Conservation (phyloP, 1,140 invertebrate genomes). For the Penaeus chinensis region DNA sequence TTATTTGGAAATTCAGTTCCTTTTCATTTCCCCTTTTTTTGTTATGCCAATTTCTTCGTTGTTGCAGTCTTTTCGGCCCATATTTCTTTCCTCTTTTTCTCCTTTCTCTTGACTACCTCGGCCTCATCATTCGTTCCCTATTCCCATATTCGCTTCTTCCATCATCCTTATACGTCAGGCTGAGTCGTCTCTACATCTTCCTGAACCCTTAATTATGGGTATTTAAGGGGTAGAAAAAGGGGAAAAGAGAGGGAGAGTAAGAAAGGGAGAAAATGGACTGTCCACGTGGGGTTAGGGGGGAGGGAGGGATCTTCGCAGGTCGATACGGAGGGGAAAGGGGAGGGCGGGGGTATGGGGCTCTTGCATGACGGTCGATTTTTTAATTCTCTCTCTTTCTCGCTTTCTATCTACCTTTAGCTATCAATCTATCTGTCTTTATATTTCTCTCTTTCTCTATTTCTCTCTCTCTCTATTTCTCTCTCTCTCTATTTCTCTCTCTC, state of each 20-base stretch:
- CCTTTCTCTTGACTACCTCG: background rate
- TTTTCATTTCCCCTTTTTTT: no score
- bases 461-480: background rate
- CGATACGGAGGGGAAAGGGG: background rate
- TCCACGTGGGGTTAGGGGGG: no score
- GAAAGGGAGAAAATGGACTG: background rate
- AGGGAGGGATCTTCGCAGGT: no score
- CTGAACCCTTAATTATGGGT: background rate
- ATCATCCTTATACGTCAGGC: no score
- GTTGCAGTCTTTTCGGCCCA: background rate
- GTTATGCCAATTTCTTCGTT: background rate
- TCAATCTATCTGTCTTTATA: background rate
- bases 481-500: background rate
- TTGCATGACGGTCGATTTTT: background rate
- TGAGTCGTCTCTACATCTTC: no score
- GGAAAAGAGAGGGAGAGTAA: background rate
- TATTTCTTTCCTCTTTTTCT: background rate
- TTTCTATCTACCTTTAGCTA: background rate
- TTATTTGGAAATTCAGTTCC: no score
- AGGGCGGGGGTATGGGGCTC: background rate
- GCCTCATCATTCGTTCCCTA: background rate
- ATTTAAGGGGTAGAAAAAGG: background rate
- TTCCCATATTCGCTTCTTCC: background rate
- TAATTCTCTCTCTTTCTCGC: background rate
- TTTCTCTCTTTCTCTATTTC: background rate